Evolutionary conservation across 2,888 invertebrate genomes (phyloP).

Genomic region (Electrophaes corylata): DNA sequence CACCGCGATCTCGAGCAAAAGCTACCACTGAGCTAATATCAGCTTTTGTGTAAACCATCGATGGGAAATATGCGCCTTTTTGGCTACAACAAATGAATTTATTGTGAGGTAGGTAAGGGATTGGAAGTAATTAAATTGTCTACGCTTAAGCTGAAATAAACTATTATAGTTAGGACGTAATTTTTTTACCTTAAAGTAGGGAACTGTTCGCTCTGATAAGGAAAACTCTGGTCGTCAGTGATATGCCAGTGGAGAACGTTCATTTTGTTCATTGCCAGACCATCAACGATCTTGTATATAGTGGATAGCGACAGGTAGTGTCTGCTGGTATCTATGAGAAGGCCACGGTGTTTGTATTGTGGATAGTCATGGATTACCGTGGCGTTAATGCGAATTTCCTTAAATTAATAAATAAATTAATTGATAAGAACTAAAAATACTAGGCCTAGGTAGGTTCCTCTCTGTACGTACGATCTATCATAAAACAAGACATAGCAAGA

Average conservation of each 20-base stretch:
- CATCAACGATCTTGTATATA: slow-evolving; percentile 88
- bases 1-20: slow-evolving; percentile 90
- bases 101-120: too few relatives aligned
- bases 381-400: slow-evolving; percentile 87
- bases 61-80: slow-evolving; percentile 87
- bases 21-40: slow-evolving; percentile 88
- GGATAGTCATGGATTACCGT: slow-evolving; percentile 90
- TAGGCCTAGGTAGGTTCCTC: not conserved
- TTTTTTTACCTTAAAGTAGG: slow-evolving; percentile 88
- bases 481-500: too few relatives aligned
- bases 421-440: not conserved
- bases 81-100: slow-evolving; percentile 72
- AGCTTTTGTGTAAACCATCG: slow-evolving; percentile 85
- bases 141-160: too few relatives aligned
- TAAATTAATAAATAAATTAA: slow-evolving; percentile 31
- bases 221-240: slow-evolving; percentile 96
- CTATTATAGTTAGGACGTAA: not conserved
- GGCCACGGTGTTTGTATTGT: slow-evolving; percentile 91
- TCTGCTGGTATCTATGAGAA: slow-evolving; percentile 94
- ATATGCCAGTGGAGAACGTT: slow-evolving; percentile 98
- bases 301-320: slow-evolving; percentile 90
- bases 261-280: slow-evolving; percentile 95
- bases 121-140: too few relatives aligned
- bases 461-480: too few relatives aligned
- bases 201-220: slow-evolving; percentile 90